These are phyloP conservation scores for Drosophila prolongata DNA, from an alignment of 2,888 invertebrate species.

Conservation along the genomic window DNA sequence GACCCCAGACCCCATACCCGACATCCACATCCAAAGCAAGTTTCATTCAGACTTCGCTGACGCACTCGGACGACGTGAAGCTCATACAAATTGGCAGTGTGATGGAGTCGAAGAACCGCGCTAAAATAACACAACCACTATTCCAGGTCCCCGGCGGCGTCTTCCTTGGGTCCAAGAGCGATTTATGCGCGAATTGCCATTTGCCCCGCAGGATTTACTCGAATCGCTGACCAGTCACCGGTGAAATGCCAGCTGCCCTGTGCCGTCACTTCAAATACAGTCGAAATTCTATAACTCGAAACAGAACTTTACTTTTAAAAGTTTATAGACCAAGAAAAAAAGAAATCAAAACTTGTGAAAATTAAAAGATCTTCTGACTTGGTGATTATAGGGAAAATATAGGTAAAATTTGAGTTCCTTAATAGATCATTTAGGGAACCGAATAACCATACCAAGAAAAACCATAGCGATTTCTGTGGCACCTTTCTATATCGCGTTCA, in stretches of 20 bases:
- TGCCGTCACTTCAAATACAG: constrained; percentile 5
- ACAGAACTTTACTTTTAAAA: neutral
- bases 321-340: neutral
- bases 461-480: too few relatives aligned
- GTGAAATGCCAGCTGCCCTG: constrained; percentile 1
- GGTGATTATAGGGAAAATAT: too few relatives aligned
- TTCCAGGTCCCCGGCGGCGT: constrained; percentile 11
- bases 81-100: constrained; percentile 44
- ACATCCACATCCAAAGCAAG: neutral
- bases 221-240: constrained; percentile 29
- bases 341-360: too few relatives aligned
- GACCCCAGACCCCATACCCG: constrained; percentile 3
- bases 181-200: constrained; percentile 40
- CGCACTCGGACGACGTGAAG: constrained; percentile 44
- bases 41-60: constrained; percentile 23
- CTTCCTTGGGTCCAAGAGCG: constrained; percentile 19
- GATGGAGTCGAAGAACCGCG: constrained; percentile 4
- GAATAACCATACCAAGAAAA: too few relatives aligned
- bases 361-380: too few relatives aligned
- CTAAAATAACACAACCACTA: constrained; percentile 35
- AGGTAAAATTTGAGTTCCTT: too few relatives aligned
- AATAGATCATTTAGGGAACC: too few relatives aligned
- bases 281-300: neutral
- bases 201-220: constrained; percentile 28
- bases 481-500: too few relatives aligned